Conservation (phyloP, 2,797 vertebrate genomes). For the Pristis pectinata region DNA sequence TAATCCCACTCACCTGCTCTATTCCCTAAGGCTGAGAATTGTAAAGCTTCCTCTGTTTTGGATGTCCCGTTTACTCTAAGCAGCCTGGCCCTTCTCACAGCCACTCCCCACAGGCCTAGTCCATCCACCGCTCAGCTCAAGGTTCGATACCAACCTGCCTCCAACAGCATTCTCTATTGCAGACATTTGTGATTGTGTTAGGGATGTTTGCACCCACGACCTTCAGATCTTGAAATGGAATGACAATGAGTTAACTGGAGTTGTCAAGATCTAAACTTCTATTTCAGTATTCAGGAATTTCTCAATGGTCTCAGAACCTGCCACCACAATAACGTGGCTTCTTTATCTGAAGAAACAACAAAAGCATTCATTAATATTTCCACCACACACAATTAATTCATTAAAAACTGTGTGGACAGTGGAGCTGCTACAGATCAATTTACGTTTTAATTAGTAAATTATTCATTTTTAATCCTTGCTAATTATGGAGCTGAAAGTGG, state of each 20-base stretch:
- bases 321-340: background rate
- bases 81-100: no score
- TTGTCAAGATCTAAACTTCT: background rate
- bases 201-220: no score
- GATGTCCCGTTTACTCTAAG: no score
- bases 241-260: no score
- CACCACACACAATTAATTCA: background rate
- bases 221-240: background rate
- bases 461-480: slow-evolving; percentile 28
- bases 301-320: background rate
- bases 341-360: background rate
- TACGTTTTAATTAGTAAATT: slow-evolving; percentile 28
- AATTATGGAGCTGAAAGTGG: background rate
- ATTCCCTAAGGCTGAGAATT: no score
- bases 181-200: no score
- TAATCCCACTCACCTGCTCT: no score
- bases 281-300: background rate
- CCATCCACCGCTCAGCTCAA: no score
- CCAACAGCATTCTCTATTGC: no score
- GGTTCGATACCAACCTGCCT: no score
- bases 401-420: background rate
- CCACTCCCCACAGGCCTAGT: no score
- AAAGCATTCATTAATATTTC: background rate
- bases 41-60: no score
- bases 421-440: background rate